Evolutionary conservation across 2,113 vertebrate genomes (phyloP).

Genomic region (Speoplatyrhinus poulsoni): DNA sequence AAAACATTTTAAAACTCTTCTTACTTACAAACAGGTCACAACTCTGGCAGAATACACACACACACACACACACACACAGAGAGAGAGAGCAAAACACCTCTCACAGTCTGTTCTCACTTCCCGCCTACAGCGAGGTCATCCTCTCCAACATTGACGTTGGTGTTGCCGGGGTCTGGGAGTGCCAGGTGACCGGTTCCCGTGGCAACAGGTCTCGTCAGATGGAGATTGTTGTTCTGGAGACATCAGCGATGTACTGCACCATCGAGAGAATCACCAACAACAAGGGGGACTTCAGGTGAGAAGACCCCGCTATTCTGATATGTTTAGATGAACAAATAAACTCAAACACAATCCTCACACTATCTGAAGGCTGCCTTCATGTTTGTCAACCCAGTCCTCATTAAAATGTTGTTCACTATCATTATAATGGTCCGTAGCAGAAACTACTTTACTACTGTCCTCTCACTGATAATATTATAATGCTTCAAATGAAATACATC

Average conservation of each 20-base stretch:
- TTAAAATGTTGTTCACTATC: too few relatives aligned
- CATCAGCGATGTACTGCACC: conserved; percentile 83
- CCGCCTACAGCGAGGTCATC: conserved; percentile 82
- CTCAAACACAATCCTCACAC: too few relatives aligned
- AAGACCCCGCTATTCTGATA: too few relatives aligned
- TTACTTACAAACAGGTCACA: conserved; percentile 10
- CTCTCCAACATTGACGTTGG: conserved; percentile 84
- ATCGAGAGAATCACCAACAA: conserved; percentile 86
- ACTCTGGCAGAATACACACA: conserved; percentile 18
- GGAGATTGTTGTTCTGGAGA: conserved; percentile 89
- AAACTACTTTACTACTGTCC: too few relatives aligned
- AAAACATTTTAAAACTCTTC: conserved; percentile 37
- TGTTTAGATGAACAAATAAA: too few relatives aligned
- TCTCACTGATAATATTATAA: too few relatives aligned
- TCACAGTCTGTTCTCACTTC: conserved; percentile 1
- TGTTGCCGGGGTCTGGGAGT: conserved; percentile 85
- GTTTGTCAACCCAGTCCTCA: too few relatives aligned
- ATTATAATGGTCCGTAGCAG: too few relatives aligned
- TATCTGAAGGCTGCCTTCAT: too few relatives aligned
- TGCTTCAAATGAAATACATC: too few relatives aligned
- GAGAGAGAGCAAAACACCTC: not conserved
- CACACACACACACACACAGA: conserved; percentile 8
- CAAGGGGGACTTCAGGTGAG: conserved; percentile 92
- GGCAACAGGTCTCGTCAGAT: conserved; percentile 84
- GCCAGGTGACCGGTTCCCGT: conserved; percentile 86